Evolutionary conservation across 2,888 invertebrate species (phyloP), one percentile per base, ranked within the genome.

Genomic region (Drosophila kambysellisi): DNA sequence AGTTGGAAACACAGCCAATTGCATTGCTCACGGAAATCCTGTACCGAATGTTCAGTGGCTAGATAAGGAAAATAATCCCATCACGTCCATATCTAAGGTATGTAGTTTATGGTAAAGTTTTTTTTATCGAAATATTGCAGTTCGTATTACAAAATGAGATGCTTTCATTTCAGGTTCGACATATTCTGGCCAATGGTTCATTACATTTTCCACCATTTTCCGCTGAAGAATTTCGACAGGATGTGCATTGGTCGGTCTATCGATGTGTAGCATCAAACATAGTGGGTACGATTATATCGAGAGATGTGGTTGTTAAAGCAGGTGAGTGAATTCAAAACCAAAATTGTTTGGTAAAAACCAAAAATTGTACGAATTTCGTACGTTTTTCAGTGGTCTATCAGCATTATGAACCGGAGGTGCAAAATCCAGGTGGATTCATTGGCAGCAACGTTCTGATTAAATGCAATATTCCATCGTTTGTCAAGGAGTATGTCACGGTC

Each of bases 401-500:
- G 76, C 94, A 94, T 67, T 94, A 94, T 88, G 94, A 94, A 79
- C 94, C 94, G 69, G 94, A 94, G 93, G 94, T 94, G 61, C 94
- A 94, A 92, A 94, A 94, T 92, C 94, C 94, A 43, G 94, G 94
- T 72, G 94, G 94, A 79, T 94, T 94, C 91, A 92, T 94, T 73
- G 94, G 94, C 70, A 94, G 94, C 89, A 94, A 94, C 90, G 94
- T 94, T 61, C 90, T 94, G 72, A 94, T 94, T 84, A 94, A 94
- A 77, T 94, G 94, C 91, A 94, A 93, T 82, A 94, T 94, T 75
- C 94, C 94, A 53, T 94, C 94, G 56, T 94, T 94, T 87, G 94
- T 94, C 29, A 94, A 94, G 81, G 94, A 94, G 74, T 94, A 94
- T 89, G 94, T 94, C 57, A 93, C 94, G 54, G 94, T 94, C 54